A percentile compares a stretch with the other conserved stretches of the same genome.
phyloP scores from a whole-genome alignment of 2,113 vertebrate species.

The Chroicocephalus ridibundus region DNA sequence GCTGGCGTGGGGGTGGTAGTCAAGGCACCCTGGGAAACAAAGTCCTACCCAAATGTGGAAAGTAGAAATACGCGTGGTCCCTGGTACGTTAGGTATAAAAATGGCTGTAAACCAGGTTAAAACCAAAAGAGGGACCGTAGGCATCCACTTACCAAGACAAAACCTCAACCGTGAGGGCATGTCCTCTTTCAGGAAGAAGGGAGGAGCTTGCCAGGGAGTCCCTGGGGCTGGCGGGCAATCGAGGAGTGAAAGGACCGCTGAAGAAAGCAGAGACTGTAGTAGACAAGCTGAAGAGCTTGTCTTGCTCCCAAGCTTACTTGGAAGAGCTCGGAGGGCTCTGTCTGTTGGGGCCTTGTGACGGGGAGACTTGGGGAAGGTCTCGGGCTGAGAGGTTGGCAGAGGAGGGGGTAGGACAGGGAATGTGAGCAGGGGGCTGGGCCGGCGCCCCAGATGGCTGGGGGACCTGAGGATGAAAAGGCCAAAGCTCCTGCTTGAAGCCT shows the following conservation, averaged over 20 bases:
- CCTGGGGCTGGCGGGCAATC: background rate
- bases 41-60: background rate
- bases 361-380: background rate
- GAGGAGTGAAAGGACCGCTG: background rate
- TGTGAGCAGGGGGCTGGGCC: background rate
- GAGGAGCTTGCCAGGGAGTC: background rate
- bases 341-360: background rate
- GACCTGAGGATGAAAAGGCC: background rate
- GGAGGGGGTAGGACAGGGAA: background rate
- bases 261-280: background rate
- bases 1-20: background rate
- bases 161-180: background rate
- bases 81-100: background rate
- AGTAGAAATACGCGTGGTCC: rapidly evolving
- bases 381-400: background rate
- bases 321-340: background rate
- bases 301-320: background rate
- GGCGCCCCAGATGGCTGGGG: no score
- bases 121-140: background rate
- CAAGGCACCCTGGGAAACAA: background rate
- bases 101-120: background rate
- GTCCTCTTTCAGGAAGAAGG: background rate
- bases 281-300: background rate
- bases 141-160: background rate
- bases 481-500: background rate